phyloP scores from a whole-genome alignment of 2,797 vertebrate genomes.

The Simalia tracyae region DNA sequence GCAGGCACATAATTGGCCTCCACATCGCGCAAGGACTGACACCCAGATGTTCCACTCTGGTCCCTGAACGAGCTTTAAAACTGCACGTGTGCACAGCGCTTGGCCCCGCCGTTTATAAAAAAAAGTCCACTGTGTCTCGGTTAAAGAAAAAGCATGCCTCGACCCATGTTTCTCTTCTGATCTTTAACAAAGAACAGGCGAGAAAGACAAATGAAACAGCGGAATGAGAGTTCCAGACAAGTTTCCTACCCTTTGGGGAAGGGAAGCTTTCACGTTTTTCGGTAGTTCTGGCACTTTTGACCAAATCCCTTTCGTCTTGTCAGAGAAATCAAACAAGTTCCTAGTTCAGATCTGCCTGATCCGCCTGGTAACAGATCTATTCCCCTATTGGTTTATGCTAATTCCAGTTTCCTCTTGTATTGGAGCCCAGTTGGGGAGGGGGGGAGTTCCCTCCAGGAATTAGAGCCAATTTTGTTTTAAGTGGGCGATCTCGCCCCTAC shows the following conservation, averaged over 20 bases:
- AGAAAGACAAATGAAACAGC: background rate
- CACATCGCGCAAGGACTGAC: background rate
- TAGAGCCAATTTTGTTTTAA: constrained; percentile 46
- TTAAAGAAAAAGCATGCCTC: background rate
- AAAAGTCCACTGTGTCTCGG: background rate
- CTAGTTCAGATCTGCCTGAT: constrained; percentile 81
- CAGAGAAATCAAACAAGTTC: constrained; percentile 67
- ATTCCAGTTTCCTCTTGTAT: constrained; percentile 79
- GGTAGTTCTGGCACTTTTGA: constrained; percentile 47
- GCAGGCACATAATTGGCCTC: background rate
- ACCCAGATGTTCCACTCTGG: background rate
- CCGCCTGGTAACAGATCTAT: constrained; percentile 87
- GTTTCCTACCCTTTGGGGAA: background rate
- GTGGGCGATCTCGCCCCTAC: constrained; percentile 57
- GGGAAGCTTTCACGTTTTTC: constrained; percentile 35
- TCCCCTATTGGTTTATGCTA: constrained; percentile 82
- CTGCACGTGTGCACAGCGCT: background rate
- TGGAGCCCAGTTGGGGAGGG: constrained; percentile 44
- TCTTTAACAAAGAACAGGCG: background rate
- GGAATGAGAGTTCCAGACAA: background rate
- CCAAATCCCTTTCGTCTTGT: constrained; percentile 58
- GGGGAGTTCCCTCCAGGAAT: constrained; percentile 54
- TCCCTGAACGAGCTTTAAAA: too few species aligned
- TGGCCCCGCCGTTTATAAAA: background rate
- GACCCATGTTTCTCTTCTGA: background rate